A percentile compares a stretch with the other conserved stretches of the same genome.
Evolutionary conservation across 2,113 vertebrate genomes (phyloP).

Genomic region (Planiliza haematocheilus): DNA sequence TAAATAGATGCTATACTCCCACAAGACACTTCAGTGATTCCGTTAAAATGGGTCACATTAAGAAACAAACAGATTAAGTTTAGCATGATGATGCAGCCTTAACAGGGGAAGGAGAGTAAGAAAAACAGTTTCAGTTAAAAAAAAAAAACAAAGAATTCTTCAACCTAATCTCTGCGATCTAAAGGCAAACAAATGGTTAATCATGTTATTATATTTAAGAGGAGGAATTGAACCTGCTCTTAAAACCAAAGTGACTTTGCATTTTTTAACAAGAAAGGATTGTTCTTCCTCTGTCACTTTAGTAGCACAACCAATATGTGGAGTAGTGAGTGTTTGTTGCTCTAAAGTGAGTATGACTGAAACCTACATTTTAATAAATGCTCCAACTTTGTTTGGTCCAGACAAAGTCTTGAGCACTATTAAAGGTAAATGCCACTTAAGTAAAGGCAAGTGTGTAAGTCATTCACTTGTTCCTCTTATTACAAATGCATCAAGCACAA

Average conservation of each 20-base stretch:
- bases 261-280: neutral
- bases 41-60: slow-evolving; percentile 42
- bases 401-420: slow-evolving; percentile 9
- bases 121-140: neutral
- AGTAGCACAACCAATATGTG: too few species aligned
- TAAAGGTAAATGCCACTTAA: slow-evolving; percentile 15
- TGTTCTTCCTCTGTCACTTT: too few species aligned
- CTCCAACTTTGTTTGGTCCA: neutral
- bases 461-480: slow-evolving; percentile 50
- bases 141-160: too few species aligned
- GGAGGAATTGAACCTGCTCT: slow-evolving; percentile 4
- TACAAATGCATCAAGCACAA: slow-evolving; percentile 50
- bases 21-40: slow-evolving; percentile 34
- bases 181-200: neutral
- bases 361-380: neutral
- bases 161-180: neutral
- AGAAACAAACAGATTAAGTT: slow-evolving; percentile 41
- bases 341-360: neutral
- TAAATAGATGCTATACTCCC: slow-evolving; percentile 34
- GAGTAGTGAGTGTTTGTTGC: too few species aligned
- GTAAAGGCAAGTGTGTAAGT: slow-evolving; percentile 21
- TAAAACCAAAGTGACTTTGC: neutral
- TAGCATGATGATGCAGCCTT: slow-evolving; percentile 29
- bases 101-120: slow-evolving; percentile 8
- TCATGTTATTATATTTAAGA: neutral